Base-by-base conservation (phyloP, 1,140 invertebrate species). In the Ctenoplectra terminalis region DNA sequence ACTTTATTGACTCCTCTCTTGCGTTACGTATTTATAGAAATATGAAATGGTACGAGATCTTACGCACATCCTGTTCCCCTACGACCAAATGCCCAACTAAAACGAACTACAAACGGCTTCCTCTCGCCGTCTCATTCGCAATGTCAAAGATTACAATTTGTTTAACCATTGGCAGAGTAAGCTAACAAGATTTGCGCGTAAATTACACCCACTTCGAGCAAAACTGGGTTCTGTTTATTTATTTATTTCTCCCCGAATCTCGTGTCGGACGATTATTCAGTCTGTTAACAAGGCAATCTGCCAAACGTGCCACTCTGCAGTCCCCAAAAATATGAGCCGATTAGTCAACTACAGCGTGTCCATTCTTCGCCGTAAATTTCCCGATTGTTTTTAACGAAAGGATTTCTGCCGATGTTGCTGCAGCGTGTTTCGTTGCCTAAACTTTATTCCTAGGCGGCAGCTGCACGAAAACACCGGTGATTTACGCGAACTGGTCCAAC, bases 251-350 rank as follows among this genome's bases (percentile, higher is more conserved):
- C 15, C 15, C 7, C 29, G 20, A 13, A n/a, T 76, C 46, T 40
- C 46, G 15, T 66, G 31, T 13, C 9, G 9, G 23, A 13, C n/a
- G 73, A 75, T 64, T 9, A 40, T 76, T 31, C 13, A 34, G 9
- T 23, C 15, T n/a, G 31, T 8, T 5, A 26, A 6, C 23, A 8
- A 34, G 73, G 60, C 73, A 52, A 6, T 0, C n/a, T 66, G 73
- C 73, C 73, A 76, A 66, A 66, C 73, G 61, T 66, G 73, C 66
- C 61, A 63, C 61, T 29, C 23, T 23, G 29, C n/a, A 23, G 34
- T 5, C 52, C 29, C 52, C 34, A 20, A 60, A 73, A 73, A 73
- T 73, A 73, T 20, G 7, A 23, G 1, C 15, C 54, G 34, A 20
- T 34, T 8, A 52, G 31, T 8, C 11, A 34, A 40, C 9, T 4